phyloP scores from a whole-genome alignment of 2,888 invertebrate species.

The Anthophora plumipes region DNA sequence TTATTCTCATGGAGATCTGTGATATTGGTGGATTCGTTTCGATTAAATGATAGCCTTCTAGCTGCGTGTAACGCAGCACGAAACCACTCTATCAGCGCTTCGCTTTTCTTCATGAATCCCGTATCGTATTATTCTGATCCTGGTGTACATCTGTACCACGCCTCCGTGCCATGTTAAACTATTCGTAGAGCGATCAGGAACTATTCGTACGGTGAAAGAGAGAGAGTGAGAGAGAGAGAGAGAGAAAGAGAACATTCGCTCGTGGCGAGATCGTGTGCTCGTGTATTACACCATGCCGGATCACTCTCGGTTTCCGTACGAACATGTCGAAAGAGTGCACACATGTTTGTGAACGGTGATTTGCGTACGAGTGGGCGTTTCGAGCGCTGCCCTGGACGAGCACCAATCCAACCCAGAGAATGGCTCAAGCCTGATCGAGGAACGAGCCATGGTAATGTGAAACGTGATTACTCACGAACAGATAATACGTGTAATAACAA shows the following conservation, averaged over 20 bases:
- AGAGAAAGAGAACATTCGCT: constrained; percentile 49
- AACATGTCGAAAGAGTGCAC: constrained; percentile 69
- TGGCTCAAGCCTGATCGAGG: constrained; percentile 62
- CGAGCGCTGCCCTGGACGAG: constrained; percentile 53
- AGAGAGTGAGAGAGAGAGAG: constrained; percentile 36
- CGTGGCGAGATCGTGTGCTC: constrained; percentile 52
- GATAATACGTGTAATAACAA: constrained; percentile 83
- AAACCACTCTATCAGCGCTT: constrained; percentile 61
- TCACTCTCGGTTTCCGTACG: constrained; percentile 77
- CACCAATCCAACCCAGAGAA: constrained; percentile 50
- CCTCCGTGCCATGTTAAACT: constrained; percentile 69
- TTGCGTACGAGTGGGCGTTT: constrained; percentile 75
- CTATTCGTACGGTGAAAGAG: constrained; percentile 51
- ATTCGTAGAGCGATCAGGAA: constrained; percentile 66
- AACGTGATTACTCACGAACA: constrained; percentile 81
- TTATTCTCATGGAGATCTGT: constrained; percentile 17
- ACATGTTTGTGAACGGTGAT: constrained; percentile 73
- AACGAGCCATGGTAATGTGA: constrained; percentile 79
- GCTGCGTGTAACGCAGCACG: constrained; percentile 55
- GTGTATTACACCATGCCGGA: constrained; percentile 67
- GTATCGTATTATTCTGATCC: constrained; percentile 67
- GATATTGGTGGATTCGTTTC: constrained; percentile 4
- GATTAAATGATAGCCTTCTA: constrained; percentile 57
- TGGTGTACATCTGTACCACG: constrained; percentile 65
- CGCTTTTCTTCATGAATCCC: constrained; percentile 68